Evolutionary conservation across 2,113 vertebrate species (phyloP), one percentile per base, ranked within the genome.

Genomic region (Ondatra zibethicus): DNA sequence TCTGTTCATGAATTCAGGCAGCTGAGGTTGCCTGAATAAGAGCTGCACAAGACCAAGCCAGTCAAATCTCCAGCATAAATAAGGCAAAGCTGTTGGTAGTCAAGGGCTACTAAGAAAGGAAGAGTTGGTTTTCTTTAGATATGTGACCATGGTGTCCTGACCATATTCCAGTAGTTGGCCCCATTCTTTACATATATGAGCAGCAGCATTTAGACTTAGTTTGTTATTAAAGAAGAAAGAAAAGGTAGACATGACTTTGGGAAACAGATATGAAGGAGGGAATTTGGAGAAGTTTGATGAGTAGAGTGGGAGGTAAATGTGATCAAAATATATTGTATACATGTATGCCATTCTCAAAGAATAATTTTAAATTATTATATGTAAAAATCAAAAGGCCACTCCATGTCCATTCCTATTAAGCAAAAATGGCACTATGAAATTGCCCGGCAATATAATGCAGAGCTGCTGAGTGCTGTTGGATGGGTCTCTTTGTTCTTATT

Each of bases 401-500:
- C 31, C 87, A 25, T 87, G 13, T 89, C 9, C 39, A 85, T 78
- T 88, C 23, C 17, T 95, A 63, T 63, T 78, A 81, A 89, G 25
- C 36, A n/a, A 61, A 87, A 96, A 68, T 17, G 21, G 73, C 9
- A 82, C 4, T 27, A 50, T 73, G 78, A 78, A 89, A 94, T 50
- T 91, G 9, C 80, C 75, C 89, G 58, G 52, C 88, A 87, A 66
- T 61, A 6, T 85, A 50, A 50, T 39, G 23, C 33, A 91, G 77
- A 68, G 5, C 52, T 92, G 47, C 52, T 65, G 63, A 93, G 77
- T 78, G 39, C 61, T 77, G 50, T 66, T n/a, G 89, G 39, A 11
- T 63, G 52, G 92, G 31, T 81, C 10, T 63, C 45, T 96, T 93
- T 93, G 29, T 87, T 95, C 16, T 78, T 87, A 76, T 87, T 87